phyloP scores from a whole-genome alignment of 2,113 vertebrate species.

The Sebastes schlegelii region DNA sequence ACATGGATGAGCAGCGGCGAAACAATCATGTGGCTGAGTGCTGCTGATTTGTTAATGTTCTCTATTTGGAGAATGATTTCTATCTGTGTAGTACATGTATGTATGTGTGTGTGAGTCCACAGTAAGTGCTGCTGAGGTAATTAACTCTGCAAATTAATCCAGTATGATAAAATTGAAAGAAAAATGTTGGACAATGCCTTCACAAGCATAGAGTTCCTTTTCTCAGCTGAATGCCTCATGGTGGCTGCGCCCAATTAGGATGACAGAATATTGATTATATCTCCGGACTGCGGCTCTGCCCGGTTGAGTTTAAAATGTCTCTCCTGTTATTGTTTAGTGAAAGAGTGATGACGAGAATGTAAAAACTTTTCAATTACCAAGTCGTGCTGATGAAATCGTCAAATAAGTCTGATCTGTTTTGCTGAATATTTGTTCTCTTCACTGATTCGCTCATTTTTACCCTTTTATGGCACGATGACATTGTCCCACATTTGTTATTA shows the following conservation, averaged over 20 bases:
- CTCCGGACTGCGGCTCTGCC: slow-evolving; percentile 7
- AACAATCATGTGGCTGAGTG: slow-evolving; percentile 54
- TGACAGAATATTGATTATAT: slow-evolving; percentile 52
- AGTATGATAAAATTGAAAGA: slow-evolving; percentile 40
- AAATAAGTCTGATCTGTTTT: neutral
- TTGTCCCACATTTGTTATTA: slow-evolving; percentile 14
- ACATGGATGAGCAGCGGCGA: slow-evolving; percentile 1
- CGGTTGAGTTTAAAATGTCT: slow-evolving; percentile 9
- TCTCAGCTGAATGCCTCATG: slow-evolving; percentile 6
- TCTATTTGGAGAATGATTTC: slow-evolving; percentile 42
- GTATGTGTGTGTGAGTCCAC: neutral
- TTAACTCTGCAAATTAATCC: slow-evolving; percentile 65
- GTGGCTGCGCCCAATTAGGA: slow-evolving; percentile 35
- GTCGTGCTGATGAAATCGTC: neutral
- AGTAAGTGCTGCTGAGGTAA: slow-evolving; percentile 35
- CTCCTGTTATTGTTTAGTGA: slow-evolving; percentile 9
- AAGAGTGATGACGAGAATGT: slow-evolving; percentile 3
- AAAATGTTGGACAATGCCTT: slow-evolving; percentile 40
- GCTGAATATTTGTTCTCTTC: neutral
- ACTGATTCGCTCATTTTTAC: neutral
- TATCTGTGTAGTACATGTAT: slow-evolving; percentile 9
- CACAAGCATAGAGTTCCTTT: neutral
- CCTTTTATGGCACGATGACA: neutral
- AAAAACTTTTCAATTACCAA: slow-evolving; percentile 10
- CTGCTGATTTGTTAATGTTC: slow-evolving; percentile 39